These are phyloP conservation scores for Hirundo rustica DNA, from an alignment of 2,797 vertebrate species.

Conservation along the genomic window DNA sequence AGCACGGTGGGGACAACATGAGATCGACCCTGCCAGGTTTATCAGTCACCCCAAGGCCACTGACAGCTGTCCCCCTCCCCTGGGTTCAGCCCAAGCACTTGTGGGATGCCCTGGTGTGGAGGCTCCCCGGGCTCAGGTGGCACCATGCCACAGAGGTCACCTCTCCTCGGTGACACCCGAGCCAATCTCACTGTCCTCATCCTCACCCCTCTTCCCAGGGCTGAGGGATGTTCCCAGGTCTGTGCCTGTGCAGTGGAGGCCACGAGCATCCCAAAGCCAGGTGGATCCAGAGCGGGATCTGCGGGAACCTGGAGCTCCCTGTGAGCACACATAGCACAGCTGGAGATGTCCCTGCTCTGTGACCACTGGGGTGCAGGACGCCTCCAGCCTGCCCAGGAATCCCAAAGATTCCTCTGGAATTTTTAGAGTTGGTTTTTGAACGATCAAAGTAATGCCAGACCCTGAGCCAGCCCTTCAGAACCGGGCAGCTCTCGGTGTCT, in stretches of 20 bases:
- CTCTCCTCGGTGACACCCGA: fast-evolving
- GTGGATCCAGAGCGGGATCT: background rate
- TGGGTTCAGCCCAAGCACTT: background rate
- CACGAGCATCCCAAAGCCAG: fast-evolving
- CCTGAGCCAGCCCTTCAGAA: background rate
- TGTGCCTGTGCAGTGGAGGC: background rate
- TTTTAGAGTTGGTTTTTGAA: background rate
- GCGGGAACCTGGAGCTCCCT: background rate
- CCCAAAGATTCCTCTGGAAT: background rate
- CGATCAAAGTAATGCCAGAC: background rate
- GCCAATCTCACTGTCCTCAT: background rate
- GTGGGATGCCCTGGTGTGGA: background rate
- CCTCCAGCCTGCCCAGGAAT: background rate
- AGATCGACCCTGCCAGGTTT: background rate
- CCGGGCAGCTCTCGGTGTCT: background rate
- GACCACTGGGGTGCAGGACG: background rate
- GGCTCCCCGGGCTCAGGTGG: background rate
- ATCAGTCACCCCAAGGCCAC: background rate
- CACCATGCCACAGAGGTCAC: background rate
- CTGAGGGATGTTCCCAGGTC: background rate
- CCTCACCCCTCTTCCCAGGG: background rate
- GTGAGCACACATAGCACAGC: fast-evolving
- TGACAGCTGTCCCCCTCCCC: background rate
- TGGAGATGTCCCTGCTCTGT: background rate
- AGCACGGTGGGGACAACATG: background rate